Percentiles rank a stretch among this genome's conserved stretches.
These are phyloP conservation scores for Sinonovacula constricta DNA, from an alignment of 1,140 invertebrate genomes.

Conservation along the genomic window DNA sequence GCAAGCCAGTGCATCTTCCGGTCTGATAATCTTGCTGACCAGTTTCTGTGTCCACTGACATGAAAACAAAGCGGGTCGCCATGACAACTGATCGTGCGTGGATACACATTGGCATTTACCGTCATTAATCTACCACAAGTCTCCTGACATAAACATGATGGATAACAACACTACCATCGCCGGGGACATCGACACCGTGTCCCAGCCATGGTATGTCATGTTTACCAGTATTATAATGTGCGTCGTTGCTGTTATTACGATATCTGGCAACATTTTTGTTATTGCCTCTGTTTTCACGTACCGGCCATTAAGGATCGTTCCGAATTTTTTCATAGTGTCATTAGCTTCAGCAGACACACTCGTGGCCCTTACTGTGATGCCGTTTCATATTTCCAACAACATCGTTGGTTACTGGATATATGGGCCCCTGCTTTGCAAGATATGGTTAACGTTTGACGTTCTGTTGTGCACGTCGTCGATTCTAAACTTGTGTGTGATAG, in stretches of 20 bases:
- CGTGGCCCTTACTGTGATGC: slow-evolving; percentile 95
- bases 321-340: slow-evolving; percentile 98
- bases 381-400: slow-evolving; percentile 96
- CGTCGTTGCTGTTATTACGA: slow-evolving; percentile 81
- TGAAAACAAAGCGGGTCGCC: no score
- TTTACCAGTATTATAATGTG: slow-evolving; percentile 83
- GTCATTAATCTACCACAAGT: no score
- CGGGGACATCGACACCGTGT: background rate
- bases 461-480: slow-evolving; percentile 97
- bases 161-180: slow-evolving; percentile 25
- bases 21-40: no score
- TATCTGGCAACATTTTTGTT: slow-evolving; percentile 94
- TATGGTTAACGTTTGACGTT: slow-evolving; percentile 97
- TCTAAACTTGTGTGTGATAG: slow-evolving; percentile 95
- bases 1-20: no score
- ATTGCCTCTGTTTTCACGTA: slow-evolving; percentile 97
- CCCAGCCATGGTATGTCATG: slow-evolving; percentile 30
- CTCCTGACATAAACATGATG: no score
- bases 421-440: slow-evolving; percentile 93
- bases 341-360: slow-evolving; percentile 95
- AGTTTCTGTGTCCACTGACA: no score
- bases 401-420: slow-evolving; percentile 90
- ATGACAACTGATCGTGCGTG: no score
- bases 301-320: slow-evolving; percentile 94
- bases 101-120: no score